Evolutionary conservation across 2,888 invertebrate genomes (phyloP).

Genomic region (Hybos culiciformis): DNA sequence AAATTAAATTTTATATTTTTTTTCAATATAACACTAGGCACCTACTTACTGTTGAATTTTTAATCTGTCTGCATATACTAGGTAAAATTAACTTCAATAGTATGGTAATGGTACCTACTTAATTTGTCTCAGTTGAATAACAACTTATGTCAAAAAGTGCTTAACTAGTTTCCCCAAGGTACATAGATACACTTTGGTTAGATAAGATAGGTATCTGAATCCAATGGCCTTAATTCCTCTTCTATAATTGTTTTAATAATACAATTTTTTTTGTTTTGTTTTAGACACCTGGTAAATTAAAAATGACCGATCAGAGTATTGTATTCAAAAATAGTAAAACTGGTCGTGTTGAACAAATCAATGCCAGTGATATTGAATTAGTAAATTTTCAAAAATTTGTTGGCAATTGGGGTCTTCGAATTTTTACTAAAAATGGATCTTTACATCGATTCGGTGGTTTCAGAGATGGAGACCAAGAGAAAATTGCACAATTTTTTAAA

Average conservation of each 20-base stretch:
- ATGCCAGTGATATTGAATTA: slow-evolving; percentile 69
- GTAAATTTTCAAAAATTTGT: slow-evolving; percentile 89
- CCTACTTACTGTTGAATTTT: too few relatives aligned
- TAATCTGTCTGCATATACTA: too few relatives aligned
- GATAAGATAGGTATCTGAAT: too few relatives aligned
- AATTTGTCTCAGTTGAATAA: too few relatives aligned
- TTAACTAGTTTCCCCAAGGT: too few relatives aligned
- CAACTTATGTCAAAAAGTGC: too few relatives aligned
- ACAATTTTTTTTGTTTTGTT: slow-evolving; percentile 16
- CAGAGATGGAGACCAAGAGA: slow-evolving; percentile 85
- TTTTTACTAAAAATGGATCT: slow-evolving; percentile 80
- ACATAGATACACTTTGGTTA: too few relatives aligned
- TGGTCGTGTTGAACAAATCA: slow-evolving; percentile 87
- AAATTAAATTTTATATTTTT: too few relatives aligned
- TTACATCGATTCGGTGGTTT: slow-evolving; percentile 89
- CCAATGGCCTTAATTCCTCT: neutral
- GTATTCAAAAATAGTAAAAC: slow-evolving; percentile 93
- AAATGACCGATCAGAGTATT: slow-evolving; percentile 80
- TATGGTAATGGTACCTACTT: too few relatives aligned
- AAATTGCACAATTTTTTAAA: slow-evolving; percentile 78
- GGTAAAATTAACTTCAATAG: too few relatives aligned
- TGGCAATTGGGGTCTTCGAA: slow-evolving; percentile 75
- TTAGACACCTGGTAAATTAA: slow-evolving; percentile 80
- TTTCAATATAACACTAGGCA: too few relatives aligned
- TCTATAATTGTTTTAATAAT: neutral